Evolutionary conservation across 1,140 invertebrate genomes (phyloP), one percentile per base, ranked within the genome.

Genomic region (Spodoptera litura): DNA sequence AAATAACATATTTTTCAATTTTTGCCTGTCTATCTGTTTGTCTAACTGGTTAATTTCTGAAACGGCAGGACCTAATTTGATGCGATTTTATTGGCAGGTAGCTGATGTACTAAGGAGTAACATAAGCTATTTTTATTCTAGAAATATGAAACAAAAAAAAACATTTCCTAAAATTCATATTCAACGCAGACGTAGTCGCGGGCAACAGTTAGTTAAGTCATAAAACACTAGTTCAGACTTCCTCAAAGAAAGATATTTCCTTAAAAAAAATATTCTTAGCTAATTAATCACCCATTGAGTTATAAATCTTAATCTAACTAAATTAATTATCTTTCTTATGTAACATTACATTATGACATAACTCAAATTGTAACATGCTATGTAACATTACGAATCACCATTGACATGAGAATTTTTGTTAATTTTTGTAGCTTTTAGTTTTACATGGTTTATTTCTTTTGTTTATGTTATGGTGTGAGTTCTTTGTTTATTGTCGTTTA

Each of bases 241-340:
- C 61, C 61, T 64, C 31, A n/a, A 35, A 59, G 44, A 27, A 73
- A n/a, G n/a, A 49, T 4, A 15, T 49, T 64, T 62, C 59, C 49
- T n/a, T n/a, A 12, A 64, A 64, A 52, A 62, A n/a, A 44, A 44
- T 9, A 44, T 44, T 15, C 38, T 53, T 38, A n/a, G 15, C 25
- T 70, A 78, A 70, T 75, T 61, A 78, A 78, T 78, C n/a, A 15
- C 64, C 76, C 76, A 78, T 78, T 78, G 76, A 78, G 51, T n/a
- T 38, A 78, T 78, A 59, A 78, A 71, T 78, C 8, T 5, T 78
- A 71, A 75, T 78, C 76, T 70, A 35, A 78, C 76, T 70, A 35
- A 78, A 78, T 64, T 9, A 75, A 61, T 74, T 58, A 52, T 38
- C 73, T 61, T 5, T 31, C 51, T 70, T 25, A 53, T 49, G 59